Evolutionary conservation across 1,140 invertebrate species (phyloP), one percentile per base, ranked within the genome.

Genomic region (Heliconius hermathena): DNA sequence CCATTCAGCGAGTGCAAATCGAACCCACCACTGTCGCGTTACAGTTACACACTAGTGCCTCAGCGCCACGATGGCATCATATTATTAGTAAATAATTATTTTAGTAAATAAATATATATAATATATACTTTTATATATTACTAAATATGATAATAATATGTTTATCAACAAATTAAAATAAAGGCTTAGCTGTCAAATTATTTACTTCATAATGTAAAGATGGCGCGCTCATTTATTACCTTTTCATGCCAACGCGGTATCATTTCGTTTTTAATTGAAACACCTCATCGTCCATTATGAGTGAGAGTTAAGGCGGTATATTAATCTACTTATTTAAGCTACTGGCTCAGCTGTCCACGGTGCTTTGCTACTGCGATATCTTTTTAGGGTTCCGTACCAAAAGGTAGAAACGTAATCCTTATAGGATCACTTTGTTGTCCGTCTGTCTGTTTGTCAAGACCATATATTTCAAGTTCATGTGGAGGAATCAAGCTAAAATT

Each of bases 201-300:
- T 74, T 84, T 79, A 85, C 78, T 77, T 83, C 80, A 83, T 81
- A 79, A 76, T 79, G 54, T 83, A 83, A 85, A 83, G 81, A 83
- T 85, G 82, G 71, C 74, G 49, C 80, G 76, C 76, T 85, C 83
- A 90, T 91, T 91, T 88, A 89, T 89, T 84, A 91, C 82, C 83
- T 87, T 85, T 87, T 85, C 82, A 85, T 81, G 70, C 74, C 87
- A 87, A 87, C 82, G 88, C 88, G 79, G 73, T 88, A 84, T 91
- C 89, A 91, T 84, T 86, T 80, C 73, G 73, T 60, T 57, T 81
- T 84, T 89, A 90, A 91, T 87, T 87, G 85, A 88, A 88, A 89
- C 82, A 83, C 86, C 83, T 82, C 76, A 74, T 29, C 71, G 54
- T 66, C 57, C 57, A 66, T 66, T 66, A 66, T 66, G 57, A 11